These are phyloP conservation scores for Lepeophtheirus nordmannii DNA, from an alignment of 2,888 invertebrate species.

Conservation along the genomic window DNA sequence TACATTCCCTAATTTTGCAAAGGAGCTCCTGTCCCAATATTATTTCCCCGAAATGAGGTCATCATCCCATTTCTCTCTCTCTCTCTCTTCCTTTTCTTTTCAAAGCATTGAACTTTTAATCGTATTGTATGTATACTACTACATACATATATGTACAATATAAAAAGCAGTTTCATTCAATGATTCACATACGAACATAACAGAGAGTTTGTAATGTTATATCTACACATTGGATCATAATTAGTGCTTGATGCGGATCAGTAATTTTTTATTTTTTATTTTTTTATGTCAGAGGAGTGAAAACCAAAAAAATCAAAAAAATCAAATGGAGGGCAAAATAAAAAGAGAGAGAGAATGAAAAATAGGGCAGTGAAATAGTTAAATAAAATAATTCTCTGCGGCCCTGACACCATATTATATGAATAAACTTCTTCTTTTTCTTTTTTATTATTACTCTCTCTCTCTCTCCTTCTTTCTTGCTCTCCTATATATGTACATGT, in stretches of 20 bases:
- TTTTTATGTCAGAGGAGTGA: too few relatives aligned
- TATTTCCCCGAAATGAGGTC: background rate
- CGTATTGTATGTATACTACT: too few relatives aligned
- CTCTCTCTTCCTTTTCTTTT: background rate
- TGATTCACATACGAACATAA: too few relatives aligned
- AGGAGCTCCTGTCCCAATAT: background rate
- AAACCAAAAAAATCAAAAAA: too few relatives aligned
- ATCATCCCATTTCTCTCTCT: background rate
- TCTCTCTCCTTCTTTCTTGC: background rate
- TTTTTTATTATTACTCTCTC: background rate
- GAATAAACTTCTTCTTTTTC: background rate
- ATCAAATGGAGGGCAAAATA: background rate
- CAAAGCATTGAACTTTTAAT: constrained; percentile 1
- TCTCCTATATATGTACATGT: background rate
- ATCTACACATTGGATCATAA: too few relatives aligned
- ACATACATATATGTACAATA: too few relatives aligned
- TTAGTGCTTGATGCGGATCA: too few relatives aligned
- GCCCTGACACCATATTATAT: constrained; percentile 8
- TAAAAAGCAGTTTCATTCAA: too few relatives aligned
- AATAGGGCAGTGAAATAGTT: constrained; percentile 8
- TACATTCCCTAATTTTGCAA: background rate
- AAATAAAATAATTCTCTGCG: background rate
- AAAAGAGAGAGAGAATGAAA: background rate
- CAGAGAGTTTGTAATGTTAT: too few relatives aligned
- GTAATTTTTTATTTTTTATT: too few relatives aligned